Base-by-base conservation (phyloP, 2,888 invertebrate species). In the Dicyrtoma fusca region DNA sequence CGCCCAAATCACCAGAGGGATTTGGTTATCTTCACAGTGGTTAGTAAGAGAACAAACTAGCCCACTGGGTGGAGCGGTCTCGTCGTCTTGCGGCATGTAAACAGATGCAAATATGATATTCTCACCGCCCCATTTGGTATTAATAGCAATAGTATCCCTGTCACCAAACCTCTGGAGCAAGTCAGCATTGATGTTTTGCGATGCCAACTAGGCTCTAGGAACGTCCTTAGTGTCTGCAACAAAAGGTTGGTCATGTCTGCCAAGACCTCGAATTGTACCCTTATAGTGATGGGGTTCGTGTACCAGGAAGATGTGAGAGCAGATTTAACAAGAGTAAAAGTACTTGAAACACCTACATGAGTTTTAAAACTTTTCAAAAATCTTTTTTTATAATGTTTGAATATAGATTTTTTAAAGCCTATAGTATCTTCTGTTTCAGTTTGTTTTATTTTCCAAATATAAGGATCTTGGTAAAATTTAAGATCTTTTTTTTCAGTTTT, bases 1-100 rank as follows among this genome's bases (percentile, higher is more conserved):
- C 10, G 69, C 70, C 1, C 70, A 69, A 11, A 76, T 25, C 1
- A 75, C 44, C 5, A 75, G 62, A 13, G 61, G 53, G 0, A 75
- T 25, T 4, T 19, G 25, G 2, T 55, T 44, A 5, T 1, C 23
- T 21, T 71, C 65, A 53, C 68, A 69, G 51, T 71, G 44, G 5
- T 65, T 64, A 13, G 42, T 69, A 17, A 75, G 63, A 8, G 6
- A 19, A 17, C 6, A 13, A 1, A 73, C 0, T 1, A 34, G 3
- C 34, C 34, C 8, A 3, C 34, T 8, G 3, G 14, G 49, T 6
- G 49, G 17, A 17, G 49, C 3, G 49, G 49, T 4, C 3, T 3
- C 13, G 3, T 4, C 4, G 49, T 49, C 49, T 4, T 13, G 3
- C 17, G 14, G n/a, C 49, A 49, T 49, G 11, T 49, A 49, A 3